Evolutionary conservation across 2,888 invertebrate species (phyloP).

Genomic region (Idaea dimidiata): DNA sequence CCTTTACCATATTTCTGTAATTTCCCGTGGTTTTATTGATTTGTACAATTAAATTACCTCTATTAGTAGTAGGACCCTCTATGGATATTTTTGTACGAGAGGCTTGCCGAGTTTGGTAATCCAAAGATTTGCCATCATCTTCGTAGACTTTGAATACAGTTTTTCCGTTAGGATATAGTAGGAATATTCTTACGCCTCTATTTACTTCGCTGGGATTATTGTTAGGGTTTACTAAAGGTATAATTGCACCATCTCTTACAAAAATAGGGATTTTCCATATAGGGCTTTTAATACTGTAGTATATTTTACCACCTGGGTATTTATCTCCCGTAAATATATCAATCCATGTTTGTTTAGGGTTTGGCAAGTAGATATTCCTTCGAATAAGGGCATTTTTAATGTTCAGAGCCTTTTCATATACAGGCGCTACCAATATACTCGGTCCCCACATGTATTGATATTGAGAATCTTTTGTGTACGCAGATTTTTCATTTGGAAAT

Average conservation of each 20-base stretch:
- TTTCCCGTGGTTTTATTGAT: slow-evolving; percentile 56
- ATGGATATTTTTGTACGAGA: slow-evolving; percentile 53
- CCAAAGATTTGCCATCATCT: slow-evolving; percentile 63
- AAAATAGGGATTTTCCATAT: slow-evolving; percentile 71
- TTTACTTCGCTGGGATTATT: slow-evolving; percentile 63
- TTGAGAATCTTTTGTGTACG: slow-evolving; percentile 61
- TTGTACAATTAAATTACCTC: slow-evolving; percentile 49
- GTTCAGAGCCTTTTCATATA: slow-evolving; percentile 43
- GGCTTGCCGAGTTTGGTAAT: slow-evolving; percentile 48
- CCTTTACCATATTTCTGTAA: slow-evolving; percentile 52
- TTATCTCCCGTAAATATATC: slow-evolving; percentile 66
- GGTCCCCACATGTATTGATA: slow-evolving; percentile 77
- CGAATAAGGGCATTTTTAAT: slow-evolving; percentile 41
- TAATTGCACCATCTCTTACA: slow-evolving; percentile 64
- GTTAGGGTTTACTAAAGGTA: slow-evolving; percentile 66
- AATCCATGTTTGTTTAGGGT: slow-evolving; percentile 60
- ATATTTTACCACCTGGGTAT: slow-evolving; percentile 66
- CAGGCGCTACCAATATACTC: slow-evolving; percentile 64
- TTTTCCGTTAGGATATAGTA: slow-evolving; percentile 57
- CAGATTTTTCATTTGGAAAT: slow-evolving; percentile 52
- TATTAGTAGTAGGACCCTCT: slow-evolving; percentile 44
- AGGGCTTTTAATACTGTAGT: slow-evolving; percentile 56
- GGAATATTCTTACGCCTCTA: slow-evolving; percentile 53
- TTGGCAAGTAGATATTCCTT: slow-evolving; percentile 60
- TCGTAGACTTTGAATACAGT: slow-evolving; percentile 58